Base-by-base conservation (phyloP, 2,797 vertebrate genomes). In the Danio choprae region DNA sequence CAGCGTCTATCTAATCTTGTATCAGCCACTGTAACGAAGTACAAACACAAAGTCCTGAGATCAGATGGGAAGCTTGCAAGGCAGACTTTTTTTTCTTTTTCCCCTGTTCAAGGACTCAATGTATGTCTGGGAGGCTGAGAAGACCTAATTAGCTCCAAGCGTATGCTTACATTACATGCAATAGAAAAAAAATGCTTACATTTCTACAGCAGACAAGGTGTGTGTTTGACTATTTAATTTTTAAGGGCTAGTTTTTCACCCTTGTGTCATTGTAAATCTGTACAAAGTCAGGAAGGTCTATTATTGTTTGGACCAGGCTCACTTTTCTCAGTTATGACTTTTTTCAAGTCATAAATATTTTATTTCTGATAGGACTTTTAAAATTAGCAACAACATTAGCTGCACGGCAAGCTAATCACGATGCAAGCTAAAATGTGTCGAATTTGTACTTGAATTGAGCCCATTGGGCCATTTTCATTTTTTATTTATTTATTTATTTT, bases 1-100 rank as follows among this genome's bases (percentile, higher is more conserved):
- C 86, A 84, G 84, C 87, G 89, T 89, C 90, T 91, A 93, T 95
- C 92, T 94, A 92, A 94, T 94, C 93, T 93, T 92, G 92, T 93
- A 93, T 93, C 92, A 81, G 88, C 72, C 51, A 79, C 88, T 86
- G 86, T 91, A 91, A 91, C 88, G 74, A 93, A 93, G 92, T 91
- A 92, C 90, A 93, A 92, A 93, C 85, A 87, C 90, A 92, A 90
- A 91, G 91, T 91, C 88, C 89, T 89, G 83, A 89, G 88, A 91
- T 92, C 90, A 90, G 90, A 92, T 89, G 89, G 89, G 89, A 77
- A 87, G 84, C 87, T 84, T 83, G 70, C 83, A 81, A 84, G 86
- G 86, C 50, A 46, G 46, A 69, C 67, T 81, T 46, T 46, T n/a
- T 29, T n/a, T n/a, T n/a, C 29, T 29, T 29, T 69, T 60, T 60